Evolutionary conservation across 2,797 vertebrate species (phyloP).

Genomic region (Corythornis leucogaster): DNA sequence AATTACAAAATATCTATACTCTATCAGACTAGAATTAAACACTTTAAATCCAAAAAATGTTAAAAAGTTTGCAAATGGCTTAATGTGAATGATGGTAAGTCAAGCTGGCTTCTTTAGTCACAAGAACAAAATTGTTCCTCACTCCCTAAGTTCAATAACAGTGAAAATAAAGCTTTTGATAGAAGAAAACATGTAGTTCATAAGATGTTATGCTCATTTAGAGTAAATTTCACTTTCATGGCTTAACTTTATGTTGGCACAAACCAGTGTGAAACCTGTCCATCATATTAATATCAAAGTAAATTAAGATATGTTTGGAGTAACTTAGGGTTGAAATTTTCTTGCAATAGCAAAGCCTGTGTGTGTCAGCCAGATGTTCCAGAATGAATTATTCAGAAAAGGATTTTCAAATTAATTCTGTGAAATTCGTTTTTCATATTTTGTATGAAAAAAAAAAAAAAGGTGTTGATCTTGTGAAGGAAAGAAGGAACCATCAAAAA

Average conservation of each 20-base stretch:
- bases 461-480: constrained; percentile 1
- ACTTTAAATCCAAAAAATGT: not conserved
- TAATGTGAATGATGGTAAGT: not conserved
- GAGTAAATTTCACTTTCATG: constrained; percentile 55
- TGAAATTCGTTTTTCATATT: constrained; percentile 70
- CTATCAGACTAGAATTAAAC: constrained; percentile 17
- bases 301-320: constrained; percentile 58
- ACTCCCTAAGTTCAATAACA: constrained; percentile 31
- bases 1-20: constrained; percentile 36
- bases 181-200: constrained; percentile 10
- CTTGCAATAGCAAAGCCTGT: constrained; percentile 60
- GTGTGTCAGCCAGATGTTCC: constrained; percentile 67
- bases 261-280: constrained; percentile 50
- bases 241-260: constrained; percentile 49
- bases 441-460: constrained; percentile 19
- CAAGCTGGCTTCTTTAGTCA: not conserved
- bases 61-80: not conserved
- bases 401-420: constrained; percentile 60
- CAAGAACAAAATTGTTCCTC: not conserved
- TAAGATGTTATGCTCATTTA: constrained; percentile 23
- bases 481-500: not conserved
- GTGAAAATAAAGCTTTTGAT: constrained; percentile 41
- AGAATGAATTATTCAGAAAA: constrained; percentile 74
- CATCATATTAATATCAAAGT: constrained; percentile 69
- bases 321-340: constrained; percentile 60